These are phyloP conservation scores for Passer domesticus DNA, from an alignment of 2,113 vertebrate genomes.

Conservation along the genomic window DNA sequence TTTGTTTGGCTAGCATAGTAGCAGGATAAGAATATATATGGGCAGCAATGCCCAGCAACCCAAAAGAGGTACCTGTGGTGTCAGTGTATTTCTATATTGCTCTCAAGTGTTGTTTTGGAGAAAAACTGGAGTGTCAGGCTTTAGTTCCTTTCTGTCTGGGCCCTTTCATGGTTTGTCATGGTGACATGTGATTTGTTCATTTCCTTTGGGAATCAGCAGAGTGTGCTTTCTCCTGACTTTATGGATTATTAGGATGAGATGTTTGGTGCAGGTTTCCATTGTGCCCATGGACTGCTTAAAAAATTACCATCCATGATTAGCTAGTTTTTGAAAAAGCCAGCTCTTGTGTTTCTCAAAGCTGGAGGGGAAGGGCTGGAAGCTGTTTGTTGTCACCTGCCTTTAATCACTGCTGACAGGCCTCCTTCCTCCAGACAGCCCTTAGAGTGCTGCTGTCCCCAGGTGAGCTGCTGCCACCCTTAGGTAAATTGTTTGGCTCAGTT, in stretches of 20 bases:
- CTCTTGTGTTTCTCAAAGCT: neutral
- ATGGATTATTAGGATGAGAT: neutral
- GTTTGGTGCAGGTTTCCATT: neutral
- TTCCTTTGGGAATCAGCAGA: neutral
- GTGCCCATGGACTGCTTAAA: neutral
- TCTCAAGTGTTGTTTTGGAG: neutral
- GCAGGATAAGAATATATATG: neutral
- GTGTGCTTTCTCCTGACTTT: neutral
- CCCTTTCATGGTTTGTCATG: neutral
- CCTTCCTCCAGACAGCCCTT: neutral
- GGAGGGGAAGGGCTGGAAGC: neutral
- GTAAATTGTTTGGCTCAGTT: neutral
- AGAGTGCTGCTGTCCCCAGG: neutral
- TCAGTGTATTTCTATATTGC: neutral
- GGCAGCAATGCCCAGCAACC: neutral
- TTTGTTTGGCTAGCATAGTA: neutral
- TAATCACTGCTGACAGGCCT: neutral
- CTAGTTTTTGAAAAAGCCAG: neutral
- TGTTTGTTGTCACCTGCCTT: neutral
- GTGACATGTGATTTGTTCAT: fast-evolving
- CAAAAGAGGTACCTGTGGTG: neutral
- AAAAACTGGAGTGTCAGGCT: neutral
- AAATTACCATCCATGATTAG: neutral
- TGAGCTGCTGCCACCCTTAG: neutral
- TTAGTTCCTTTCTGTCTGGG: neutral